Conservation (phyloP, 2,113 vertebrate species). For the Caracal caracal region DNA sequence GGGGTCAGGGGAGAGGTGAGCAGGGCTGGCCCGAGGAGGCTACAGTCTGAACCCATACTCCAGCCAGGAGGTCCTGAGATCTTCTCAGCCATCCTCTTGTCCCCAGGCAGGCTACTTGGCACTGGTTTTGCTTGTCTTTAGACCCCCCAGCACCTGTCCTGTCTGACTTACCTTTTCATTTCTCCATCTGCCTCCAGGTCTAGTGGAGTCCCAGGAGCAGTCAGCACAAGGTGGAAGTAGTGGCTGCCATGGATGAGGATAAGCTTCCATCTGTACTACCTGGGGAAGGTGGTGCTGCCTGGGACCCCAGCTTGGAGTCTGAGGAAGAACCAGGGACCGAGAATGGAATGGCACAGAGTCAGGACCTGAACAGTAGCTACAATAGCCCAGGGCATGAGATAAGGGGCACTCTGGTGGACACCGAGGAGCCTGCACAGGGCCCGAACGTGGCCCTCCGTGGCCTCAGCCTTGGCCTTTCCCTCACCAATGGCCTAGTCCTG, state of each 20-base stretch:
- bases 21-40: not conserved
- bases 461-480: slow-evolving; percentile 53
- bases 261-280: not conserved
- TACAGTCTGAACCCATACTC: not conserved
- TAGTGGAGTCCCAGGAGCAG: not conserved
- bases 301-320: slow-evolving; percentile 1
- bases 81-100: not conserved
- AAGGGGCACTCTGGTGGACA: not conserved
- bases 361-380: not conserved
- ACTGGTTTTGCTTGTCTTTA: not conserved
- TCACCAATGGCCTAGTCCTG: slow-evolving; percentile 70
- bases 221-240: not conserved
- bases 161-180: not conserved
- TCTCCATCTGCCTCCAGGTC: slow-evolving; percentile 15
- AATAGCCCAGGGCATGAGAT: not conserved
- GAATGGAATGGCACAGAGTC: not conserved
- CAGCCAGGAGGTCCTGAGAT: not conserved
- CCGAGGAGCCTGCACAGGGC: not conserved
- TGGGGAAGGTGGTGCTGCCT: not conserved
- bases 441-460: not conserved
- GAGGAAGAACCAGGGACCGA: not conserved
- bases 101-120: not conserved
- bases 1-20: not conserved
- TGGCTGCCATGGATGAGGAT: slow-evolving; percentile 64
- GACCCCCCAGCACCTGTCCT: not conserved